A percentile compares a stretch with the other conserved stretches of the same genome.
phyloP scores from a whole-genome alignment of 2,113 vertebrate species.

The Festucalex cinctus region DNA sequence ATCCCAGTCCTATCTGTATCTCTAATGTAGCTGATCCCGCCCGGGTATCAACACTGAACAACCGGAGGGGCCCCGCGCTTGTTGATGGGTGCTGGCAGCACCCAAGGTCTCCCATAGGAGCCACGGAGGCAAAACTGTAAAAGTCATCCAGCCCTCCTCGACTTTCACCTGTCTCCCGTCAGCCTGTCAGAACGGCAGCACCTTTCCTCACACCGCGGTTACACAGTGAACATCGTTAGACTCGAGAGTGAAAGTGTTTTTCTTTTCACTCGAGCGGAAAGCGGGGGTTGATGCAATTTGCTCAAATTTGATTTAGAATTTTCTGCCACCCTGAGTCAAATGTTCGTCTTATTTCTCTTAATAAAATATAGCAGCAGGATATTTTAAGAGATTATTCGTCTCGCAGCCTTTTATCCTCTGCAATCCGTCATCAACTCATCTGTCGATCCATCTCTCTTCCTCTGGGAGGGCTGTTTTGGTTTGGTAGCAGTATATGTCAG shows the following conservation, averaged over 20 bases:
- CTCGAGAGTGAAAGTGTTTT: conserved; percentile 56
- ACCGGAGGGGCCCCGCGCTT: conserved; percentile 38
- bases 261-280: conserved; percentile 44
- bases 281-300: conserved; percentile 28
- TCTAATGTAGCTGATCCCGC: conserved; percentile 32
- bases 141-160: conserved; percentile 58
- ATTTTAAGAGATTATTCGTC: conserved; percentile 57
- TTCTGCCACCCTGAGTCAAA: conserved; percentile 47
- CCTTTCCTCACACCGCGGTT: conserved; percentile 54
- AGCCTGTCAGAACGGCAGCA: conserved; percentile 43
- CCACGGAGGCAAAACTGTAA: conserved; percentile 49
- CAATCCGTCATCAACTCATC: conserved; percentile 53
- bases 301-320: conserved; percentile 62
- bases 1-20: conserved; percentile 65
- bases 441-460: conserved; percentile 58
- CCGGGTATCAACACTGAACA: conserved; percentile 43
- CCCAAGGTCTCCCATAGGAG: conserved; percentile 61
- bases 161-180: conserved; percentile 63
- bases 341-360: conserved; percentile 20
- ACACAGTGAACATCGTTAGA: conserved; percentile 67
- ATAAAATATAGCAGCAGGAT: conserved; percentile 56
- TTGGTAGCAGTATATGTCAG: conserved; percentile 63
- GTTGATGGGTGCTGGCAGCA: conserved; percentile 57
- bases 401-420: conserved; percentile 55
- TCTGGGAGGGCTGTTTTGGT: conserved; percentile 58